Evolutionary conservation across 2,113 vertebrate species (phyloP).

Genomic region (Cyprinodon tularosa): DNA sequence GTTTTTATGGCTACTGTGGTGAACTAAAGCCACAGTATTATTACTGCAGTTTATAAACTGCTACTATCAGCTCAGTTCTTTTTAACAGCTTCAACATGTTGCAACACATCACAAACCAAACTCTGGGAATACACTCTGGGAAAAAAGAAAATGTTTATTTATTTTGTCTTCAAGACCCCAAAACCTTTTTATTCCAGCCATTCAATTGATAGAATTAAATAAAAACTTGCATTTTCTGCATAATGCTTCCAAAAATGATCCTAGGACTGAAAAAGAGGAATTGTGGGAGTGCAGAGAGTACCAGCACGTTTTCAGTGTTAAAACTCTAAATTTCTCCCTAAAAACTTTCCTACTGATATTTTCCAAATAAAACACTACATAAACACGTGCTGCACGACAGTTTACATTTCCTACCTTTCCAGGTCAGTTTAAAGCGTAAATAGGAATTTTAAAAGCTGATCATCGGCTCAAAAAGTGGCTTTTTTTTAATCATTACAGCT

Average conservation of each 20-base stretch:
- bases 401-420: neutral
- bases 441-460: conserved; percentile 29
- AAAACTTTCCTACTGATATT: conserved; percentile 8
- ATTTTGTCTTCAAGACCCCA: conserved; percentile 74
- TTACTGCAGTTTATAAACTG: neutral
- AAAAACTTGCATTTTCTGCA: conserved; percentile 27
- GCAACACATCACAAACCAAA: neutral
- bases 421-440: conserved; percentile 19
- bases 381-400: conserved; percentile 15
- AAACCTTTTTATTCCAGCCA: conserved; percentile 47
- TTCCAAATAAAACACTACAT: conserved; percentile 40
- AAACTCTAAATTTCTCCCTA: conserved; percentile 2
- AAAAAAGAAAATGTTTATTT: conserved; percentile 65
- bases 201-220: conserved; percentile 48
- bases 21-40: neutral
- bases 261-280: conserved; percentile 22
- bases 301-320: conserved; percentile 26
- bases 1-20: neutral
- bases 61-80: neutral
- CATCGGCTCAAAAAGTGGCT: conserved; percentile 64
- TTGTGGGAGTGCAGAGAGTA: conserved; percentile 46
- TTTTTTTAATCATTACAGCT: conserved; percentile 43
- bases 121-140: conserved; percentile 18
- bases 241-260: conserved; percentile 19
- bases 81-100: neutral